Base-by-base conservation (phyloP, 2,797 vertebrate genomes). In the Ceyx erithaca region DNA sequence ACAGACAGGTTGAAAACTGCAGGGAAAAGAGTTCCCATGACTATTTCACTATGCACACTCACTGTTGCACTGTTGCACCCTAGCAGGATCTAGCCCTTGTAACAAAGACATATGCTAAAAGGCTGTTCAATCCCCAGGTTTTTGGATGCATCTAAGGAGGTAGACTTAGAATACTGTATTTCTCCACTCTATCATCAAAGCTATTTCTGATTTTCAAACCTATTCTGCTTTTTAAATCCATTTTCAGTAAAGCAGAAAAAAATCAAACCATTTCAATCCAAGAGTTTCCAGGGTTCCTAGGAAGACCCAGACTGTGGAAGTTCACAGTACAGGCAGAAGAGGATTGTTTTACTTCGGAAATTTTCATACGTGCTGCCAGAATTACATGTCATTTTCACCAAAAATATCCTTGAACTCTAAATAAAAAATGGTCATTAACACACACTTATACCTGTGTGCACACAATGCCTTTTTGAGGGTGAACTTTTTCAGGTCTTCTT, bases 261-360 rank as follows among this genome's bases (percentile, higher is more conserved):
- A 45, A 43, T 6, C 5, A 16, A 45, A 68, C 5, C 4, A 33
- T 37, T n/a, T 84, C 48, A 48, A 33, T 33, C 19, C 25, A 58
- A 31, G 4, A 16, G 3, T 33, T 78, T 6, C 6, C 16, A 33
- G n/a, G 19, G 6, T 30, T 76, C 61, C 14, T 41, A 69, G n/a
- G 14, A 58, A 1, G 9, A 1, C 13, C 5, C 18, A 66, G 0
- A 7, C 31, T 59, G 16, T 11, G 51, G 46, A 35, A 64, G 16
- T 43, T 85, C 31, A 26, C 23, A 35, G 14, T 20, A 43, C 4
- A 73, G 26, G 7, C 21, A 66, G 28, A 76, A 69, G 2, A 82
- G 1, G 26, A 46, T 19, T 62, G 3, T 11, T 80, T 49, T n/a
- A 6, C 15, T 87, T 79, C 25, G 19, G 22, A 88, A 43, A 6